These are phyloP conservation scores for Odontesthes bonariensis DNA, from an alignment of 2,113 vertebrate genomes.

Conservation along the genomic window DNA sequence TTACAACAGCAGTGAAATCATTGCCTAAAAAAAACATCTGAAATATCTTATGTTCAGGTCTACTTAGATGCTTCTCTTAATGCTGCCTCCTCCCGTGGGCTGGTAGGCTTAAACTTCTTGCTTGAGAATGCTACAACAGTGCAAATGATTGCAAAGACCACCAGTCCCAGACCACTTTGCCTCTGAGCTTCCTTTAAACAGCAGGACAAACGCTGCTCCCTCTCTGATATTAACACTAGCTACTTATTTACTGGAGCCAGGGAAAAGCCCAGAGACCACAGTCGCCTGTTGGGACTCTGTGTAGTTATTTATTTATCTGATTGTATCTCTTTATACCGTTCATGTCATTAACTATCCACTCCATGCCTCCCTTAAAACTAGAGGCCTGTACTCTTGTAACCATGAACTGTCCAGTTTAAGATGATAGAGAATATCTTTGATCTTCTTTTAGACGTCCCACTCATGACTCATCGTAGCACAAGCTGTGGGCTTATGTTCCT, in stretches of 20 bases:
- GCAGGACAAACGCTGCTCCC: slow-evolving; percentile 14
- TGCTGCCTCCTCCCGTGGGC: background rate
- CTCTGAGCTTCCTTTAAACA: slow-evolving; percentile 34
- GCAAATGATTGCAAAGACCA: slow-evolving; percentile 20
- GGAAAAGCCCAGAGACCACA: slow-evolving; percentile 52
- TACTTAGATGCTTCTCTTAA: too few relatives aligned
- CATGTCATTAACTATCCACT: slow-evolving; percentile 25
- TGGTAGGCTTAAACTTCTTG: slow-evolving; percentile 3
- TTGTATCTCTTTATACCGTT: slow-evolving; percentile 20
- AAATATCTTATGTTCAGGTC: too few relatives aligned
- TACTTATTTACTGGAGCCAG: slow-evolving; percentile 64
- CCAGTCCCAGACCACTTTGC: slow-evolving; percentile 42
- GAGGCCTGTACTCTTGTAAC: background rate
- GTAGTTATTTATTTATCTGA: slow-evolving; percentile 40
- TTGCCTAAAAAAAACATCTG: too few relatives aligned
- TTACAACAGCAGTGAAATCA: too few relatives aligned
- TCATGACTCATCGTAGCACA: background rate
- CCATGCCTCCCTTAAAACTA: background rate
- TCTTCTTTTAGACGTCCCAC: slow-evolving; percentile 7
- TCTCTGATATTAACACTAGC: slow-evolving; percentile 60
- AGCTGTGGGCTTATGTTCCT: background rate
- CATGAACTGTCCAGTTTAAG: slow-evolving; percentile 1
- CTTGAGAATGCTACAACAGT: slow-evolving; percentile 30
- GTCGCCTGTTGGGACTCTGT: slow-evolving; percentile 34
- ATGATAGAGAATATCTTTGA: background rate